Evolutionary conservation across 1,140 invertebrate genomes (phyloP), one percentile per base, ranked within the genome.

Genomic region (Carposina sasakii): DNA sequence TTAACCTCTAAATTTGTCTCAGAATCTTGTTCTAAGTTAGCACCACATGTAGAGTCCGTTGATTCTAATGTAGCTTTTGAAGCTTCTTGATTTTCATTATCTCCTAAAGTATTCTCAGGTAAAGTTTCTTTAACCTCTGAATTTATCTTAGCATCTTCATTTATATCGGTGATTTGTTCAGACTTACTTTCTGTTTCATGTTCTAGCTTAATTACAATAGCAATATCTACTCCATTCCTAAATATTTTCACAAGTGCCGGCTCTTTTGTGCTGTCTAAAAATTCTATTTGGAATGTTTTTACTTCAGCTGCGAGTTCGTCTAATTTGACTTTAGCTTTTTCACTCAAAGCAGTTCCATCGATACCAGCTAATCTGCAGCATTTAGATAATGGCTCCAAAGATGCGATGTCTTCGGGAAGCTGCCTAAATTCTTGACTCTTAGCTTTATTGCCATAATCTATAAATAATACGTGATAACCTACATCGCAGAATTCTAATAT

Each of bases 371-470:
- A 59, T 9, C 86, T 73, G 54, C 90, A 92, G 55, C 89, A 87
- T 61, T 88, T 89, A 0, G 91, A 88, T 1, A 92, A 52, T 2
- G 87, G 77, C 30, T 88, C 87, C 24, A 89, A 78, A 13, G 81
- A 69, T 0, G 86, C 66, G 19, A 92, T 67, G 42, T 90, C 86
- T 52, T 89, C 85, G 2, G 91, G 91, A 13, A 93, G 63, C 57
- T 85, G 74, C 46, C 86, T 76, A 33, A 92, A 83, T 56, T 87
- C 81, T 23, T 83, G 82, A 12, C 87, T 87, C 31, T 87, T 83
- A 22, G 89, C 87, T 8, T 88, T 89, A 69, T 92, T 92, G 17
- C 91, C 92, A 61, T 91, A 93, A 74, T 93, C 92, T 45, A 92
- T 88, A 60, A 91, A 92, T 16, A 89, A 70, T 1, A 92, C 90